phyloP scores from a whole-genome alignment of 2,113 vertebrate species.

The Fukomys damarensis region DNA sequence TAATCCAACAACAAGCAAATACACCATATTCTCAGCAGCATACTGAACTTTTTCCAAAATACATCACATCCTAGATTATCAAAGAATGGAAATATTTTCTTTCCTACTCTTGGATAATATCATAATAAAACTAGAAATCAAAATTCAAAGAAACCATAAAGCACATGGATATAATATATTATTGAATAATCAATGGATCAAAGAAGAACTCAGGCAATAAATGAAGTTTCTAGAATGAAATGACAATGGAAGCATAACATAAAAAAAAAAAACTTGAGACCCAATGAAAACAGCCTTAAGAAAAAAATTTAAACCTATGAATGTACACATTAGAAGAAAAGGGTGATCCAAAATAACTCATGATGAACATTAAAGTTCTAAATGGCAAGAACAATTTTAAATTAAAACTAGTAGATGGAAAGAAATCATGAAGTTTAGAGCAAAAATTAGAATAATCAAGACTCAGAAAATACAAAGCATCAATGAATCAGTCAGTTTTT shows the following conservation, averaged over 20 bases:
- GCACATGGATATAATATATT: background rate
- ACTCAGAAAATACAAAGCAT: background rate
- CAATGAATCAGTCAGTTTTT: background rate
- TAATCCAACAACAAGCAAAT: background rate
- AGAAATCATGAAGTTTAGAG: background rate
- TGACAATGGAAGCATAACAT: background rate
- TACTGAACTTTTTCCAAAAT: background rate
- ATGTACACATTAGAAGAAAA: background rate
- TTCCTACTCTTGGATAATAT: background rate
- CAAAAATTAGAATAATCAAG: background rate
- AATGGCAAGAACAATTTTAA: background rate
- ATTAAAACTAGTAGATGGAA: background rate
- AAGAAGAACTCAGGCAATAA: background rate
- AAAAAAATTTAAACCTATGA: background rate
- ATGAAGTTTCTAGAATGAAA: background rate
- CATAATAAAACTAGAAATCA: background rate
- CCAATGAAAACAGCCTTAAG: background rate
- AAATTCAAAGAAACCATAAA: background rate
- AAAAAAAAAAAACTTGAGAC: background rate
- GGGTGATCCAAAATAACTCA: background rate
- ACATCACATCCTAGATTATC: background rate
- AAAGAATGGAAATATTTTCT: background rate
- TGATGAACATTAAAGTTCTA: background rate
- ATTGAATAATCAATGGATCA: background rate
- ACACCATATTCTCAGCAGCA: background rate